A percentile compares a stretch with the other conserved stretches of the same genome.
phyloP scores from a whole-genome alignment of 2,113 vertebrate species.

The Paramisgurnus dabryanus region DNA sequence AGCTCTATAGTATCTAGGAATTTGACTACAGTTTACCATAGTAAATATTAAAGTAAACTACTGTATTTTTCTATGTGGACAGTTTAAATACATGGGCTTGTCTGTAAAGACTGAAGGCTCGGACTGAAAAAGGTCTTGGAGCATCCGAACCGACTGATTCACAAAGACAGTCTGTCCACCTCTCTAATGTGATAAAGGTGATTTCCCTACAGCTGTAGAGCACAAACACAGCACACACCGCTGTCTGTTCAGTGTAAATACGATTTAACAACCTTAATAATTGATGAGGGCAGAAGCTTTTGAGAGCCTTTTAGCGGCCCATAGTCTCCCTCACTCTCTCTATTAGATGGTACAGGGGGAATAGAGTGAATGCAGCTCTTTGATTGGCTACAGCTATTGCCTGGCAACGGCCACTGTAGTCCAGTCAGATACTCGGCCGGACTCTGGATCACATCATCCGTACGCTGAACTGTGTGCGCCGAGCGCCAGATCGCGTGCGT shows the following conservation, averaged over 20 bases:
- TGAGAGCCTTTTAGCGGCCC: slow-evolving; percentile 59
- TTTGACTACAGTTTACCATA: too few relatives aligned
- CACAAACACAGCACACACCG: background rate
- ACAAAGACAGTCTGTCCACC: slow-evolving; percentile 9
- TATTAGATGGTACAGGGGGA: slow-evolving; percentile 50
- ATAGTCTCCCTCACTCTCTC: slow-evolving; percentile 36
- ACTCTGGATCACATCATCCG: slow-evolving; percentile 25
- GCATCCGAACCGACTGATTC: background rate
- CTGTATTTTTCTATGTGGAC: too few relatives aligned
- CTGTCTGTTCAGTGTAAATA: slow-evolving; percentile 55
- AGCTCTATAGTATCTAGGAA: too few relatives aligned
- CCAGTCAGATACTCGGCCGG: slow-evolving; percentile 61
- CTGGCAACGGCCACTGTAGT: slow-evolving; percentile 70
- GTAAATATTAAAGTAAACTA: too few relatives aligned
- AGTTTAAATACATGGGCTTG: background rate
- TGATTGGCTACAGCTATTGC: slow-evolving; percentile 61
- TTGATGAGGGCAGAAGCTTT: slow-evolving; percentile 64
- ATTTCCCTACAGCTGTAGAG: slow-evolving; percentile 6
- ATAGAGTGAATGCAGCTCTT: slow-evolving; percentile 11
- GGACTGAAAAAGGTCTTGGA: background rate
- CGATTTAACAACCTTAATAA: slow-evolving; percentile 68
- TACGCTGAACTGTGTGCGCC: background rate
- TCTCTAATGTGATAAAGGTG: slow-evolving; percentile 20
- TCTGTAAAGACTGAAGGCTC: background rate
- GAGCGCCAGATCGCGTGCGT: background rate